Evolutionary conservation across 2,113 vertebrate species (phyloP), one percentile per base, ranked within the genome.

Genomic region (Ariopsis seemanni): DNA sequence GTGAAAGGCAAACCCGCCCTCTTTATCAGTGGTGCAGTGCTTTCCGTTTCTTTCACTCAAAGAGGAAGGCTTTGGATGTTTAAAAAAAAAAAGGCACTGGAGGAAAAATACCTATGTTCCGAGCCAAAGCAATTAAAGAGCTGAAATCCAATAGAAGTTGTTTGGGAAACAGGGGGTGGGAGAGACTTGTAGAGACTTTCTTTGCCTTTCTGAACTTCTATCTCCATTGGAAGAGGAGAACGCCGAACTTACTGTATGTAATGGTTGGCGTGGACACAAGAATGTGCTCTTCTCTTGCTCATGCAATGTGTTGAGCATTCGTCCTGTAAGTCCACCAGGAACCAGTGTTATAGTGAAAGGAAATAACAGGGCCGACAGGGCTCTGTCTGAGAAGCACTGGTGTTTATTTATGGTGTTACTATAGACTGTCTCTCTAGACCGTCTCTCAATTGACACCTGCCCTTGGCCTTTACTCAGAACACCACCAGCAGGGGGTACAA

Each of bases 41-140:
- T 88, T 89, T 90, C 89, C 90, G 85, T 82, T 90, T 84, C 83
- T 90, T 89, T 92, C 88, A 85, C 30, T 57, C 58, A 48, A 72
- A 85, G 81, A 89, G 85, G 65, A 91, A 88, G 69, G 83, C 86
- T 87, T 67, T 86, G 62, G 55, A 50, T n/a, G 69, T 7, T 42
- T 42, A 42, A 42, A 42, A 42, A 42, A 83, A 67, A 89, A 90
- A 84, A 67, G 85, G 42, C 34, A 34, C 8, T 53, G 14, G 14
- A 71, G 52, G 60, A 75, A 71, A 82, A 86, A 78, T 75, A 69
- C 57, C 67, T 34, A 83, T 7, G 14, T 74, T 87, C 63, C 20
- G 78, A 88, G 89, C 90, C 87, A 91, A 90, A 89, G 87, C 88
- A 89, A 87, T 90, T 89, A 90, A 87, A 89, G 78, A 79, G 57